These are phyloP conservation scores for Argyresthia goedartella DNA, from an alignment of 2,888 invertebrate genomes.

Conservation along the genomic window DNA sequence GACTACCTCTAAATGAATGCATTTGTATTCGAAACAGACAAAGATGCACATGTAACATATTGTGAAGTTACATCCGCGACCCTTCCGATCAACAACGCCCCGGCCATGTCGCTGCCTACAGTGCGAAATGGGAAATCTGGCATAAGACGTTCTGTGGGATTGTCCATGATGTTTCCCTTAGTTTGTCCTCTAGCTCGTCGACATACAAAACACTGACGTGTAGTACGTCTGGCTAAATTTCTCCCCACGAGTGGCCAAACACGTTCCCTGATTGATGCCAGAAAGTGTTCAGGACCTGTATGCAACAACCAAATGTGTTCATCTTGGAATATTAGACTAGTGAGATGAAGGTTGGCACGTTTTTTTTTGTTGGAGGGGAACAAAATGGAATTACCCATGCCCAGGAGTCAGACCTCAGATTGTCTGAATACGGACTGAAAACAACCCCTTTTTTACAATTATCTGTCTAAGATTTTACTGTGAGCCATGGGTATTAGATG, in stretches of 20 bases:
- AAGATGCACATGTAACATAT: neutral
- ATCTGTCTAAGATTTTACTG: too few relatives aligned
- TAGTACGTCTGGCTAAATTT: neutral
- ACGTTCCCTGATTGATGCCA: neutral
- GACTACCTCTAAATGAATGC: neutral
- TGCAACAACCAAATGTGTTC: neutral
- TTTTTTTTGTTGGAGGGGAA: too few relatives aligned
- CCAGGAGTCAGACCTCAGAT: too few relatives aligned
- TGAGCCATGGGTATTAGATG: too few relatives aligned
- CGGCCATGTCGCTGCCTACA: conserved; percentile 1
- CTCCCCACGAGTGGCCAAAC: neutral
- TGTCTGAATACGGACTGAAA: too few relatives aligned
- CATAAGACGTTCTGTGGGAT: neutral
- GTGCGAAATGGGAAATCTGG: neutral
- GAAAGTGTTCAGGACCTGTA: neutral
- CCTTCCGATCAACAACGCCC: neutral
- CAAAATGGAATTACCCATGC: too few relatives aligned
- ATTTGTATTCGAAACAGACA: neutral
- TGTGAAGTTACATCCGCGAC: neutral
- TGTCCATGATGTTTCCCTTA: neutral
- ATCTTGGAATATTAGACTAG: neutral
- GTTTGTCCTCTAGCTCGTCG: neutral
- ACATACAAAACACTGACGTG: neutral
- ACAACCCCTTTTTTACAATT: too few relatives aligned
- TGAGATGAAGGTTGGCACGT: neutral